Base-by-base conservation (phyloP, 2,113 vertebrate species). In the Salvelinus sp. region DNA sequence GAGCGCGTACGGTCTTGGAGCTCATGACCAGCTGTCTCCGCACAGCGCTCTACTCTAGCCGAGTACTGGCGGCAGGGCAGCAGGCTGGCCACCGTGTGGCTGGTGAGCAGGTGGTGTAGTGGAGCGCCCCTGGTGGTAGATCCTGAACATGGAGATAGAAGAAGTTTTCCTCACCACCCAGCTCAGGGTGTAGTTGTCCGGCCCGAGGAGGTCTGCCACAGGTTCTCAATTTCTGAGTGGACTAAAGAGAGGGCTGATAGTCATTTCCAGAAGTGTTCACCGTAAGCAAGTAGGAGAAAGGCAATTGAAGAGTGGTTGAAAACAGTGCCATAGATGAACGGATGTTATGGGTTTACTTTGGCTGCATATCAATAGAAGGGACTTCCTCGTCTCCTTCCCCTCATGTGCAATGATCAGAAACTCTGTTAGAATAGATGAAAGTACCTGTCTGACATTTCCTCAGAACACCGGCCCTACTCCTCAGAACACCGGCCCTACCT, bases 11-110 rank as follows among this genome's bases (percentile, higher is more conserved):
- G 0, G 68, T 83, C 77, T 4, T 71, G 20, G 44, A 3, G 25
- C 76, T 86, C 90, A 93, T 91, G 65, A 91, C 25, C 3, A 85
- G 0, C 27, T 10, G 0, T 91, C 84, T 3, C 92, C 91, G 71
- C 92, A 92, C 65, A 92, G 50, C 0, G 91, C 91, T 88, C 90
- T 82, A 93, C 91, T 16, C 22, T 82, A 69, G 83, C 81, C 10
- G 25, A 74, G 77, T 91, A 86, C 18, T 2, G 70, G 0, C 30
- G 75, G 70, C 92, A 93, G 0, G 88, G 83, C 70, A 47, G 72
- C 75, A 93, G 81, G 0, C 85, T 86, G 3, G 5, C 33, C n/a
- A 91, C 86, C 0, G 79, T 85, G 88, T 83, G 82, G 65, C 10
- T 74, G 68, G 83, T 91, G 10, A 3, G 0, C 20, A 86, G 76